These are phyloP conservation scores for Sylvilagus bachmani DNA, from an alignment of 2,113 vertebrate genomes.

Conservation along the genomic window DNA sequence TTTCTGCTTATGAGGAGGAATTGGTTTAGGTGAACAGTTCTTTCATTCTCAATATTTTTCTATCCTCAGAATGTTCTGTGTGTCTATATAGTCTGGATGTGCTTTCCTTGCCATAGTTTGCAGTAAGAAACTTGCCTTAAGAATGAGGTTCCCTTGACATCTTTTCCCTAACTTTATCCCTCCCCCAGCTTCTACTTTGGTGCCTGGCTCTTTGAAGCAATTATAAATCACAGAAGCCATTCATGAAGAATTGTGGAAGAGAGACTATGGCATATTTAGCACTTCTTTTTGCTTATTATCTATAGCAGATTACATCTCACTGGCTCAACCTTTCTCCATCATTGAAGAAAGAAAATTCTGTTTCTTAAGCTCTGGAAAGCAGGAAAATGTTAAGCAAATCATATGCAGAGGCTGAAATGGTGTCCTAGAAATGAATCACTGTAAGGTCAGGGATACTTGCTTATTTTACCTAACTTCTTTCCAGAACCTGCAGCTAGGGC, in stretches of 20 bases:
- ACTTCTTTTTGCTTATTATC: conserved; percentile 58
- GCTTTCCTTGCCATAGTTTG: not conserved
- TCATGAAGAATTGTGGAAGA: conserved; percentile 20
- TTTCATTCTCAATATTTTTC: not conserved
- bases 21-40: not conserved
- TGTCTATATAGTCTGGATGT: not conserved
- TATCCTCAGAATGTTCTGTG: not conserved
- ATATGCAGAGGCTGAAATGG: conserved; percentile 38
- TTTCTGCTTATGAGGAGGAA: not conserved
- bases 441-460: conserved; percentile 54
- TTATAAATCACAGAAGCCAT: conserved; percentile 14
- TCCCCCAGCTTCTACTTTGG: not conserved
- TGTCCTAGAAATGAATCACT: conserved; percentile 59
- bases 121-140: not conserved
- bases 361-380: conserved; percentile 50
- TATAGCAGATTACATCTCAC: conserved; percentile 51
- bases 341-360: not conserved
- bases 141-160: conserved; percentile 1
- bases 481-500: conserved; percentile 2
- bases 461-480: conserved; percentile 54
- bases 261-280: conserved; percentile 14
- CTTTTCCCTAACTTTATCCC: not conserved
- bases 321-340: conserved; percentile 60
- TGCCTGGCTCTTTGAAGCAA: conserved; percentile 7
- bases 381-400: conserved; percentile 66